Conservation (phyloP, 2,888 invertebrate species). For the Hoplodrina ambigua region DNA sequence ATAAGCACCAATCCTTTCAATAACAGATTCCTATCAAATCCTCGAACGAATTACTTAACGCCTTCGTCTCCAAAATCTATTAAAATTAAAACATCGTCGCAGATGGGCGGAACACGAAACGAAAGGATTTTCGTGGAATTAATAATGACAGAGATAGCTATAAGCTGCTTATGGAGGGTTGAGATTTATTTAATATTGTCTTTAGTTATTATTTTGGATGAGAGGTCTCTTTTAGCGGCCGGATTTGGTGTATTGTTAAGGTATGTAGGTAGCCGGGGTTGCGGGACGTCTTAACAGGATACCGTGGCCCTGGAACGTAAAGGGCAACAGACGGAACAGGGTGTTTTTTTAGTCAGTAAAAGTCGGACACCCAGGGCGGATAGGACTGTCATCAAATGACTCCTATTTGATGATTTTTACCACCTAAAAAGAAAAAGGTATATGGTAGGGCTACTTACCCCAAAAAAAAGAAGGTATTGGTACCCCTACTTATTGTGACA, state of each 20-base stretch:
- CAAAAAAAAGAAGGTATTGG: too few species aligned
- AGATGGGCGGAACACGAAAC: constrained; percentile 32
- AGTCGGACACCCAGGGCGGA: too few species aligned
- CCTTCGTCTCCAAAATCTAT: constrained; percentile 25
- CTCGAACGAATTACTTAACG: constrained; percentile 27
- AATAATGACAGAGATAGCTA: constrained; percentile 45
- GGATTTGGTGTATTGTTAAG: not conserved
- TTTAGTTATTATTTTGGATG: constrained; percentile 28
- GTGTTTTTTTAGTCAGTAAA: too few species aligned
- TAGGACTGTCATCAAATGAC: too few species aligned
- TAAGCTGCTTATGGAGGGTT: constrained; percentile 49
- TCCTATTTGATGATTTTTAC: too few species aligned
- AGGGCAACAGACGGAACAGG: too few species aligned
- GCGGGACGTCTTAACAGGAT: too few species aligned
- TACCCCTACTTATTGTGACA: too few species aligned
- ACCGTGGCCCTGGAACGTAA: too few species aligned
- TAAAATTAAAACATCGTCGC: constrained; percentile 45
- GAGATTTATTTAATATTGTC: constrained; percentile 40
- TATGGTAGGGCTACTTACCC: too few species aligned
- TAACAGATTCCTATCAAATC: constrained; percentile 28
- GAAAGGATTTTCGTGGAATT: constrained; percentile 52
- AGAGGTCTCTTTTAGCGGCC: not conserved
- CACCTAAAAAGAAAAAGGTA: too few species aligned
- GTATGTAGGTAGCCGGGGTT: too few species aligned
- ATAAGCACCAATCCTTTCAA: constrained; percentile 2